Evolutionary conservation across 2,797 vertebrate genomes (phyloP).

Genomic region (Micromesistius poutassou): DNA sequence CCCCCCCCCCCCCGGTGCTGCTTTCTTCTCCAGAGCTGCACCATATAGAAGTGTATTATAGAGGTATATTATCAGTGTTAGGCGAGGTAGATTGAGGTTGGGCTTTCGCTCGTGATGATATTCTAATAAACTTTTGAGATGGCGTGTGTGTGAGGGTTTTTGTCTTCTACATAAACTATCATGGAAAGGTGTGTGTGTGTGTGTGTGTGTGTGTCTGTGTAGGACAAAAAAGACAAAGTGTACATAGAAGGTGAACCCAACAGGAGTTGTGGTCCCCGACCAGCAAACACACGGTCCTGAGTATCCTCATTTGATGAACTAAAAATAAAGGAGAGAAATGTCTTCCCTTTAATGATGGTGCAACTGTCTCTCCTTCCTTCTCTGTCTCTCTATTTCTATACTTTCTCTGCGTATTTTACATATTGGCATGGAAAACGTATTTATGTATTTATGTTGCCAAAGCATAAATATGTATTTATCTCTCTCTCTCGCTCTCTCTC

Average conservation of each 20-base stretch:
- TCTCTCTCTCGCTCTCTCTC: neutral
- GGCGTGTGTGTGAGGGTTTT: too few species aligned
- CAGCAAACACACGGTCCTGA: neutral
- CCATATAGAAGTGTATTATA: neutral
- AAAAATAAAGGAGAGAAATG: neutral
- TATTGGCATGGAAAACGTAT: neutral
- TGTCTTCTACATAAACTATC: neutral
- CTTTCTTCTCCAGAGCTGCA: neutral
- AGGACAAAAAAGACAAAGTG: neutral
- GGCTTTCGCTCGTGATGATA: too few species aligned
- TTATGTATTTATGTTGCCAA: neutral
- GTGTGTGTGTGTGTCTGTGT: too few species aligned
- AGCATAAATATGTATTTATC: too few species aligned
- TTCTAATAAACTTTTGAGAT: neutral
- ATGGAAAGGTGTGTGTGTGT: neutral
- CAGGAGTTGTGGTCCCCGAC: neutral
- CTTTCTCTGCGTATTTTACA: neutral
- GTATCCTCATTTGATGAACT: neutral
- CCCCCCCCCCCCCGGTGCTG: neutral
- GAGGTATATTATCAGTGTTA: neutral
- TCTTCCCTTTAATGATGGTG: neutral
- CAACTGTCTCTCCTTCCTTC: conserved; percentile 34
- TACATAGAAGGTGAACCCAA: neutral
- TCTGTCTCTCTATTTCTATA: conserved; percentile 29
- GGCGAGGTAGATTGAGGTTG: too few species aligned